These are phyloP conservation scores for Eumaeus atala DNA, from an alignment of 1,140 invertebrate genomes.

Conservation along the genomic window DNA sequence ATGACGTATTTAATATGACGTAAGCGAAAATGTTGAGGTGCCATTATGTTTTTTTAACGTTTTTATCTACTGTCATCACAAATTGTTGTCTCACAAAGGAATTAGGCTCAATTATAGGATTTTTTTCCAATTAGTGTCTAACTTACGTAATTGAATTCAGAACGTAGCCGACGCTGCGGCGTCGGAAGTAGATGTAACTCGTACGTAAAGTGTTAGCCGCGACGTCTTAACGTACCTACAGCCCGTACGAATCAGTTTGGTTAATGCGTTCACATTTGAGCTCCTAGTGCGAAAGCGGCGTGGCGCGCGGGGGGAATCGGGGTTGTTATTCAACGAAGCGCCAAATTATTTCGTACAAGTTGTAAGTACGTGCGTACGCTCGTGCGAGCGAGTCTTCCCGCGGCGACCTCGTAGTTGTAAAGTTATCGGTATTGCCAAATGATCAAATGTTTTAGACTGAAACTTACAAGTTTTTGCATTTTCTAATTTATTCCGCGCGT, in stretches of 20 bases:
- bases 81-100: constrained; percentile 15
- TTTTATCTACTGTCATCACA: constrained; percentile 20
- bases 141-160: constrained; percentile 2
- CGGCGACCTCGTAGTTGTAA: constrained; percentile 52
- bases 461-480: constrained; percentile 35
- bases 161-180: background rate
- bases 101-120: constrained; percentile 34
- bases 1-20: constrained; percentile 58
- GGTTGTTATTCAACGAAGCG: too few species aligned
- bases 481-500: constrained; percentile 33
- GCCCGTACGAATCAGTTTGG: too few species aligned
- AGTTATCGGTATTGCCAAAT: constrained; percentile 71
- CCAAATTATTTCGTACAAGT: too few species aligned
- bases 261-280: too few species aligned
- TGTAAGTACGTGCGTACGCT: background rate
- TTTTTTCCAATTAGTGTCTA: constrained; percentile 8
- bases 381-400: constrained; percentile 53
- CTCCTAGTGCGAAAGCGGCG: too few species aligned
- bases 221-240: background rate
- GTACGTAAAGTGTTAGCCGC: constrained; percentile 1
- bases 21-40: constrained; percentile 62
- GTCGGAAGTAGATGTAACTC: background rate
- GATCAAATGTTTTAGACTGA: constrained; percentile 70
- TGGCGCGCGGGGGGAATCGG: too few species aligned
- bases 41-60: constrained; percentile 55